A percentile compares a stretch with the other conserved stretches of the same genome.
Evolutionary conservation across 2,113 vertebrate species (phyloP).

Genomic region (Hypocryptadius cinnamomeus): DNA sequence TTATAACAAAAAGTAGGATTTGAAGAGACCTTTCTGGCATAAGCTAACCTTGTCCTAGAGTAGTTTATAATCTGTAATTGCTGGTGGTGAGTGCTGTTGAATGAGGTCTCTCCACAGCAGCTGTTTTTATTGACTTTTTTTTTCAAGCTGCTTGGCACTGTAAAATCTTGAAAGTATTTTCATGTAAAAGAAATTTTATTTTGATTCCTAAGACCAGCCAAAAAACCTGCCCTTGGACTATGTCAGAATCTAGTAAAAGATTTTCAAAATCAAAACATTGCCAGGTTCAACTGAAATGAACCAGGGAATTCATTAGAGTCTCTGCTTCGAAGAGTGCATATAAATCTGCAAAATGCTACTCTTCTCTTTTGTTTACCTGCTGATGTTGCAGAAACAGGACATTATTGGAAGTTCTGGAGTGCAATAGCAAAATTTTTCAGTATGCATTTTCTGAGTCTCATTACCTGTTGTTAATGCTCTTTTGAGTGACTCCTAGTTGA

Average conservation of each 20-base stretch:
- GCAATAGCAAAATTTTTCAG: not conserved
- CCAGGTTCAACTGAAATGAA: not conserved
- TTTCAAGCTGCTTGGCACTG: not conserved
- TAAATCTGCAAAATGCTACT: not conserved
- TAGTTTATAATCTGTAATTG: not conserved
- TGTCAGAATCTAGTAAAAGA: not conserved
- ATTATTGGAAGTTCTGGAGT: not conserved
- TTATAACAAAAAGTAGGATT: not conserved
- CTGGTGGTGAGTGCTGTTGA: not conserved
- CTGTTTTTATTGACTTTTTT: not conserved
- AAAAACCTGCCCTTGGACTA: not conserved
- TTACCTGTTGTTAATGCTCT: slow-evolving; percentile 1
- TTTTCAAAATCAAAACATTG: not conserved
- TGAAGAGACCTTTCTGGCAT: not conserved
- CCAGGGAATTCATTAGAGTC: not conserved
- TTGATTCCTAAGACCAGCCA: not conserved
- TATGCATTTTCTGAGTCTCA: not conserved
- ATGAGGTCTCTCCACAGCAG: not conserved
- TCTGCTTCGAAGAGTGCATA: not conserved
- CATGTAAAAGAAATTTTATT: not conserved
- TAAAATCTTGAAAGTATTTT: not conserved
- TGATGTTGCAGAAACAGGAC: slow-evolving; percentile 18
- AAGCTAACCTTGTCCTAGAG: not conserved
- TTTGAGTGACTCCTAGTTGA: not conserved
- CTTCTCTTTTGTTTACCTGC: slow-evolving; percentile 1